These are phyloP conservation scores for Vipera ursinii DNA, from an alignment of 2,797 vertebrate species.

Conservation along the genomic window DNA sequence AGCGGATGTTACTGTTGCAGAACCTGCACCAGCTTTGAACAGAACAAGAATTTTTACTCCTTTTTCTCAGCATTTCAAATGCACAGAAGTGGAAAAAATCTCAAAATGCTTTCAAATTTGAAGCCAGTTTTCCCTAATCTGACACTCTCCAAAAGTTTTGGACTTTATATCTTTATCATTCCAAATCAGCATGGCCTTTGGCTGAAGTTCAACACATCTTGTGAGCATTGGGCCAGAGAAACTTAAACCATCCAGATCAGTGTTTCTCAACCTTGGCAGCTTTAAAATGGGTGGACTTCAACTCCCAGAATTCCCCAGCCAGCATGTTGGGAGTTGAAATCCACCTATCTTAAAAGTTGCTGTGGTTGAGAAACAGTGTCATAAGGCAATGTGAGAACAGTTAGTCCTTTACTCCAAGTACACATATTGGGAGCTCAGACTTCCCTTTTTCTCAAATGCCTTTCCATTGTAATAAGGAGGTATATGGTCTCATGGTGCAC, in stretches of 20 bases:
- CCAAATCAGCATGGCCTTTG: not conserved
- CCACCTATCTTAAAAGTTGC: not conserved
- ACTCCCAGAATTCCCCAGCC: not conserved
- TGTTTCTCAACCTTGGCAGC: not conserved
- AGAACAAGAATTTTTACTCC: not conserved
- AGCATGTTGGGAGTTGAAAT: not conserved
- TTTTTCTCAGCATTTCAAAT: not conserved
- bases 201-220: not conserved
- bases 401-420: not conserved
- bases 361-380: not conserved
- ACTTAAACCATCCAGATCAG: not conserved
- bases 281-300: not conserved
- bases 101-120: not conserved
- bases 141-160: not conserved
- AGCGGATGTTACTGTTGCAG: not conserved
- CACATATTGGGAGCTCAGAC: not conserved
- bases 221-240: not conserved
- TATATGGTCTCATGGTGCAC: not conserved
- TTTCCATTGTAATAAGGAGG: not conserved
- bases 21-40: not conserved
- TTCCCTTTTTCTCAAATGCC: not conserved
- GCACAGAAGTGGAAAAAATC: not conserved
- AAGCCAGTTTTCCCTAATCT: not conserved
- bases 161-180: not conserved
- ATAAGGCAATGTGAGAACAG: not conserved